Conservation (phyloP, 2,113 vertebrate genomes). For the Thinocorus orbignyianus region DNA sequence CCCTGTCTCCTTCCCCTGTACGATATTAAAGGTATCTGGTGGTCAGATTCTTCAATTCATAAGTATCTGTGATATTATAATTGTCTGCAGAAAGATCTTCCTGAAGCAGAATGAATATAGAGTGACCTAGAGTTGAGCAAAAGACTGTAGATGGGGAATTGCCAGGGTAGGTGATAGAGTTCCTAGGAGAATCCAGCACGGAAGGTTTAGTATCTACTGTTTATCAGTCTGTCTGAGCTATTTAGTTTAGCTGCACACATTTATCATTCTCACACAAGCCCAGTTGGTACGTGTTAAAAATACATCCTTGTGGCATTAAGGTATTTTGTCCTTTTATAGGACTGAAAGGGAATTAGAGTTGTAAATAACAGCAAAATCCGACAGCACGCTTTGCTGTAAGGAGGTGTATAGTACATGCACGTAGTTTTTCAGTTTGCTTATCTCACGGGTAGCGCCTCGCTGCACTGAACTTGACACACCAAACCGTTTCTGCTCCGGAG, state of each 20-base stretch:
- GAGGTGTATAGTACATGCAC: neutral
- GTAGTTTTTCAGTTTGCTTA: neutral
- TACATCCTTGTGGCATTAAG: neutral
- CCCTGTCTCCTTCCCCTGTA: neutral
- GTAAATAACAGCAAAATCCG: neutral
- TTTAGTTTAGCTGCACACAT: neutral
- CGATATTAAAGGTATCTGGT: neutral
- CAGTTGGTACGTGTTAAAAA: neutral
- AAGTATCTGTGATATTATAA: neutral
- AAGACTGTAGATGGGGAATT: neutral
- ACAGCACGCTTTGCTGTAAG: neutral
- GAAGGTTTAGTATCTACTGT: neutral
- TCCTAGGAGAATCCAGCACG: neutral
- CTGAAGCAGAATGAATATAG: neutral
- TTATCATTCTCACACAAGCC: neutral
- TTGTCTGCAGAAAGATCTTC: neutral
- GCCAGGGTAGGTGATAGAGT: neutral
- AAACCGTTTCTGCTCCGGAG: neutral
- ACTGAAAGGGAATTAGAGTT: neutral
- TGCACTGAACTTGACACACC: neutral
- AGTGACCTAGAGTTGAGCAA: neutral
- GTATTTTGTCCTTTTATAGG: neutral
- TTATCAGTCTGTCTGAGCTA: neutral
- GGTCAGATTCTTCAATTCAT: neutral
- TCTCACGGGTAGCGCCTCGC: neutral